These are phyloP conservation scores for Anniella stebbinsi DNA, from an alignment of 2,797 vertebrate genomes.

Conservation along the genomic window DNA sequence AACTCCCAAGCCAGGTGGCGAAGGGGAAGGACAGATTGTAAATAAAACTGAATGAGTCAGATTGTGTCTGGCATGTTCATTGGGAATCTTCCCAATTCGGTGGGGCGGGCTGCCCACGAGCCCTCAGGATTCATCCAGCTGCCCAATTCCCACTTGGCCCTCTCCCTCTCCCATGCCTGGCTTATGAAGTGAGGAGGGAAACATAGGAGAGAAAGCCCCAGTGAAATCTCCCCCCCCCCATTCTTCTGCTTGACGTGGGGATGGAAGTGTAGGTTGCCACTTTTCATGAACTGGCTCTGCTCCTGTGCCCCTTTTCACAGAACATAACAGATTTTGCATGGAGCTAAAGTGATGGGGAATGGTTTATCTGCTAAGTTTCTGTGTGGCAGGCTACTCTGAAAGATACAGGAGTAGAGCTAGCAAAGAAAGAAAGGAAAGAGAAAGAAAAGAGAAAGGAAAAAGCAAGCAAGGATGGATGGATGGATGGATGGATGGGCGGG, in stretches of 20 bases:
- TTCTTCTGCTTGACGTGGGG: not conserved
- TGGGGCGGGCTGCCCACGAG: not conserved
- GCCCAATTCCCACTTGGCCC: rapidly evolving
- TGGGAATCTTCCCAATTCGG: not conserved
- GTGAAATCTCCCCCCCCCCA: not conserved
- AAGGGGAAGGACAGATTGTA: constrained; percentile 3
- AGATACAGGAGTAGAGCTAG: no score
- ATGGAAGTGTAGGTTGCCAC: not conserved
- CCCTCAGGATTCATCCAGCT: not conserved
- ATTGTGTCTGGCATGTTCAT: not conserved
- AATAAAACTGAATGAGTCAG: not conserved
- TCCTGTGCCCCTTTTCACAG: not conserved
- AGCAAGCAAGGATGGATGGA: no score
- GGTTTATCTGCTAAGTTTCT: no score
- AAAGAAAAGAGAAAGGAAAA: no score
- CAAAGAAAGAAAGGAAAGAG: no score
- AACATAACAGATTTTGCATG: not conserved
- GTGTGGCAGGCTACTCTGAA: no score
- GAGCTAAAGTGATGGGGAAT: no score
- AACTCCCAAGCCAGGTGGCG: not conserved
- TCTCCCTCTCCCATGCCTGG: not conserved
- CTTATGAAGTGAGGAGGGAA: not conserved
- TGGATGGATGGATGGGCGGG: no score
- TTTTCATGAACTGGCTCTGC: not conserved
- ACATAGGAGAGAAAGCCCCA: not conserved